These are phyloP conservation scores for Mycteria americana DNA, from an alignment of 2,797 vertebrate genomes.

Conservation along the genomic window DNA sequence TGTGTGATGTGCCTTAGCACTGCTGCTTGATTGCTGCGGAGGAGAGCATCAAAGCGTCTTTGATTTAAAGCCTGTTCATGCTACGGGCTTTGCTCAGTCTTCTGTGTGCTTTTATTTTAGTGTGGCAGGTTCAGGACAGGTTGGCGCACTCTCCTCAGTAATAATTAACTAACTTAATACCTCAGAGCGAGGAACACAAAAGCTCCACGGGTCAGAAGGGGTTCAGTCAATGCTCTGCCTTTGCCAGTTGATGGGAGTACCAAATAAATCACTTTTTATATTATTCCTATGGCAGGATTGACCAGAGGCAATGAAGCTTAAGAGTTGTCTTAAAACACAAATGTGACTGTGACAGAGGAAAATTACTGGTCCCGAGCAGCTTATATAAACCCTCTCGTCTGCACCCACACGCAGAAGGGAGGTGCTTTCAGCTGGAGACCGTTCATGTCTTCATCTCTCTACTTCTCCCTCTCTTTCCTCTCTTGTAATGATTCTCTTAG, in stretches of 20 bases:
- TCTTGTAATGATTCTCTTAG: conserved; percentile 62
- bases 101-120: conserved; percentile 5
- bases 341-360: not conserved
- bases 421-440: conserved; percentile 34
- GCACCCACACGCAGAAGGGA: not conserved
- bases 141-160: conserved; percentile 44
- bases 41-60: not conserved
- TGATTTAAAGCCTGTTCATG: not conserved
- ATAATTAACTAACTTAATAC: conserved; percentile 69
- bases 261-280: conserved; percentile 47
- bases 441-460: conserved; percentile 27
- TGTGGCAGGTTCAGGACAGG: conserved; percentile 28
- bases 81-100: not conserved
- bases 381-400: conserved; percentile 31
- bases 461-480: conserved; percentile 1
- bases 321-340: not conserved
- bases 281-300: conserved; percentile 1
- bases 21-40: not conserved
- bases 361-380: conserved; percentile 39
- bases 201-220: conserved; percentile 32
- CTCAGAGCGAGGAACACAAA: conserved; percentile 56
- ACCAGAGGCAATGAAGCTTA: conserved; percentile 10
- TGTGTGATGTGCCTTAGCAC: not conserved
- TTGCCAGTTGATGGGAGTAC: conserved; percentile 61
- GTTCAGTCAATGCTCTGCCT: conserved; percentile 20